Evolutionary conservation across 2,888 invertebrate genomes (phyloP).

Genomic region (Euphydryas editha): DNA sequence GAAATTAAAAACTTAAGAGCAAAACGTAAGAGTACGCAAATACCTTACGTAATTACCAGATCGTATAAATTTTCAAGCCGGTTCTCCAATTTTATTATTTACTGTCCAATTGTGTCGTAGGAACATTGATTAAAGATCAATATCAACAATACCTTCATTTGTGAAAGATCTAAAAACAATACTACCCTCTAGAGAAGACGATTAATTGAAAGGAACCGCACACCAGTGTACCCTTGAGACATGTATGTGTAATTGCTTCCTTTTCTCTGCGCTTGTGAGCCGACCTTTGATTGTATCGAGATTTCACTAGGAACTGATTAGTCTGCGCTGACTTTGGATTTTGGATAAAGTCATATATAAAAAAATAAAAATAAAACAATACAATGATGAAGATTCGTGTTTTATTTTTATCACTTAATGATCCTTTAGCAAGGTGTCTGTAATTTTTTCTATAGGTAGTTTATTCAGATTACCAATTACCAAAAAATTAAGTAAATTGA

Average conservation of each 20-base stretch:
- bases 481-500: too few relatives aligned
- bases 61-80: too few relatives aligned
- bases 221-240: constrained; percentile 17
- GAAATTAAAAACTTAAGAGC: too few relatives aligned
- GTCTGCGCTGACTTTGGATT: constrained; percentile 1
- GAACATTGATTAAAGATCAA: constrained; percentile 5
- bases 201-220: constrained; percentile 18
- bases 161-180: constrained; percentile 7
- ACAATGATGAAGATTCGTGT: background rate
- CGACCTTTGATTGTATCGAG: constrained; percentile 27
- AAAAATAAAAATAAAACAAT: background rate
- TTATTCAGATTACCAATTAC: too few relatives aligned
- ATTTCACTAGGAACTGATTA: constrained; percentile 7
- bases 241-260: constrained; percentile 31
- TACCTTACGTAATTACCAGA: too few relatives aligned
- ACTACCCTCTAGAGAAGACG: constrained; percentile 5
- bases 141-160: constrained; percentile 6
- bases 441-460: too few relatives aligned
- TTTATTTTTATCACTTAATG: too few relatives aligned
- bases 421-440: too few relatives aligned
- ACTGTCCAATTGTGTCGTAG: background rate
- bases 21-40: too few relatives aligned
- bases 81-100: background rate
- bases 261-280: constrained; percentile 29
- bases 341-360: constrained; percentile 1